Evolutionary conservation across 1,140 invertebrate genomes (phyloP), one percentile per base, ranked within the genome.

Genomic region (Dermatophagoides farinae): DNA sequence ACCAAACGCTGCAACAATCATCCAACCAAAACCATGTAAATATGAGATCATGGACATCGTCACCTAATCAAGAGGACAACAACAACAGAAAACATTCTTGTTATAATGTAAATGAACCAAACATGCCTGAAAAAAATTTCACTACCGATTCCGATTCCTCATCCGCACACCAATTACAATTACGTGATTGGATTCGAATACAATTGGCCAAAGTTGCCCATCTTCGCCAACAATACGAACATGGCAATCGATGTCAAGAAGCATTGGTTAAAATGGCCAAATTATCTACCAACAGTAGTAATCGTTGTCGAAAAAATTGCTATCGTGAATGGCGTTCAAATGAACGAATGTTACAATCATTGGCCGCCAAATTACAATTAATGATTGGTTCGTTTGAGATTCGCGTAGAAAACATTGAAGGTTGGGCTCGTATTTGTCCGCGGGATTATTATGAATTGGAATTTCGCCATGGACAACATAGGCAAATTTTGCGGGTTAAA

Each of bases 391-490:
- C 44, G 1, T 60, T 60, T 23, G 50, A 37, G 6, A 37, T 60
- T n/a, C 23, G 38, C 1, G 58, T 60, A 1, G 58, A 60, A 52
- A 44, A 47, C 10, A 22, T 60, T 11, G 58, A 60, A 25, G 58
- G 58, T 25, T 60, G n/a, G 16, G 58, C 58, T 11, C 58, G 58
- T 16, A 60, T 60, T 1, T 60, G 58, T 52, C 58, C 58, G 11
- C 1, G 58, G 1, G 58, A 60, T 41, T 16, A 52, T 14, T 60
- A 60, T 41, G 58, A 60, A 23, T 11, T 60, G 9, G 58, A 60
- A 23, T 60, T 60, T 25, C 43, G 58, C 8, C 46, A 60, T 41
- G 58, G 58, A 12, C 18, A 47, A 18, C 58, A 60, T 23, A 4
- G 58, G 20, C 58, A 43, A 23, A 44, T 50, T 9, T 18, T 60